These are phyloP conservation scores for Balaeniceps rex DNA, from an alignment of 2,113 vertebrate genomes.

Conservation along the genomic window DNA sequence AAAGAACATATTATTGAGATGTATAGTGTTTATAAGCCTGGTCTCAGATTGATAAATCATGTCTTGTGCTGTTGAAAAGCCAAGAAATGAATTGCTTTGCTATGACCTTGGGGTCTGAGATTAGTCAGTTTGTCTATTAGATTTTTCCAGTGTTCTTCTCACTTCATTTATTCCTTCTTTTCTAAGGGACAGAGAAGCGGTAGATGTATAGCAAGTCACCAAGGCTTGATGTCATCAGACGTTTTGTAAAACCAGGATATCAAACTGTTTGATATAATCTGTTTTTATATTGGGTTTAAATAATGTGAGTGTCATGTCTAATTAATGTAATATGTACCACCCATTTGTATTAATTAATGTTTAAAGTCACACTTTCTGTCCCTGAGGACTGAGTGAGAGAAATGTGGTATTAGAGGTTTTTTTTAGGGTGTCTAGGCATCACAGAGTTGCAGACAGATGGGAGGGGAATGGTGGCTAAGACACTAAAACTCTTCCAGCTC, in stretches of 20 bases:
- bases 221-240: slow-evolving; percentile 53
- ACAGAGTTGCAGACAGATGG: neutral
- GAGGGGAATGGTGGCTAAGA: neutral
- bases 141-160: slow-evolving; percentile 69
- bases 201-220: slow-evolving; percentile 29
- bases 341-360: slow-evolving; percentile 66
- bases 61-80: slow-evolving; percentile 69
- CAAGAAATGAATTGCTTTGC: slow-evolving; percentile 70
- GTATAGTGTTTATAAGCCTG: slow-evolving; percentile 74
- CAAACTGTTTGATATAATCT: slow-evolving; percentile 54
- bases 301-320: slow-evolving; percentile 59
- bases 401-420: neutral
- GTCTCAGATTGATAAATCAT: slow-evolving; percentile 74
- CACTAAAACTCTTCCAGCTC: neutral
- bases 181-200: slow-evolving; percentile 17
- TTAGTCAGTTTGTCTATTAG: slow-evolving; percentile 72
- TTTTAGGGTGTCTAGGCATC: neutral
- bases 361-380: slow-evolving; percentile 47
- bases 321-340: slow-evolving; percentile 53
- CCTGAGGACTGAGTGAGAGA: slow-evolving; percentile 31
- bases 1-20: slow-evolving; percentile 77
- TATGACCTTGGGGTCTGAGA: slow-evolving; percentile 75
- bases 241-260: slow-evolving; percentile 49
- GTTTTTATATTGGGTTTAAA: slow-evolving; percentile 61
- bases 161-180: slow-evolving; percentile 74